Percentiles rank a stretch among this genome's conserved stretches.
Conservation (phyloP, 2,888 invertebrate genomes). For the Biston stratarius region DNA sequence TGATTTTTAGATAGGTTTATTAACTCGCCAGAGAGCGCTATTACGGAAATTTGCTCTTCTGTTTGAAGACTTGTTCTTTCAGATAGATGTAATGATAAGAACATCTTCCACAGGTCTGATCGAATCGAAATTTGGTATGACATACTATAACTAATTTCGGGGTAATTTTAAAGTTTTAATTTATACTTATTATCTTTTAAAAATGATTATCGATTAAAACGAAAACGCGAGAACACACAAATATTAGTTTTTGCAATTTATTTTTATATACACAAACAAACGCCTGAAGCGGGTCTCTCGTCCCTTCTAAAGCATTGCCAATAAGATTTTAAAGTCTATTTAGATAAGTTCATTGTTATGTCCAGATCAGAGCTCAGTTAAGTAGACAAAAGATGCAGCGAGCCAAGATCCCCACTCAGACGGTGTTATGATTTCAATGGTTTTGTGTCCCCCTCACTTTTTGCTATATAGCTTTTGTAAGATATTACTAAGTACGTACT, state of each 20-base stretch:
- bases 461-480: background rate
- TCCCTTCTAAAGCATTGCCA: conserved; percentile 44
- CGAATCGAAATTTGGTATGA: too few species aligned
- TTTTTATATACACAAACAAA: conserved; percentile 6
- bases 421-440: conserved; percentile 37
- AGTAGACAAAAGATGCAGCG: conserved; percentile 55
- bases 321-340: conserved; percentile 67
- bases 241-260: background rate
- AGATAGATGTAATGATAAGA: too few species aligned
- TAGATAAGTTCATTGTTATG: conserved; percentile 56
- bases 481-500: too few species aligned
- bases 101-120: too few species aligned
- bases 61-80: too few species aligned
- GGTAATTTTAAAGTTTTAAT: too few species aligned
- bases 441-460: conserved; percentile 6
- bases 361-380: conserved; percentile 45
- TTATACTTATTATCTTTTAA: background rate
- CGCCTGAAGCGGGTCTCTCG: conserved; percentile 36
- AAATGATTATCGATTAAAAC: background rate
- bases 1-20: too few species aligned
- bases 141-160: too few species aligned
- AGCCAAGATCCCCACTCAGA: conserved; percentile 41
- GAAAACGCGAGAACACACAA: too few species aligned
- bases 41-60: too few species aligned
- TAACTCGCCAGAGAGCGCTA: too few species aligned